Percentiles rank a stretch among this genome's conserved stretches.
These are phyloP conservation scores for Perca schrenkii DNA, from an alignment of 2,113 vertebrate species.

Conservation along the genomic window DNA sequence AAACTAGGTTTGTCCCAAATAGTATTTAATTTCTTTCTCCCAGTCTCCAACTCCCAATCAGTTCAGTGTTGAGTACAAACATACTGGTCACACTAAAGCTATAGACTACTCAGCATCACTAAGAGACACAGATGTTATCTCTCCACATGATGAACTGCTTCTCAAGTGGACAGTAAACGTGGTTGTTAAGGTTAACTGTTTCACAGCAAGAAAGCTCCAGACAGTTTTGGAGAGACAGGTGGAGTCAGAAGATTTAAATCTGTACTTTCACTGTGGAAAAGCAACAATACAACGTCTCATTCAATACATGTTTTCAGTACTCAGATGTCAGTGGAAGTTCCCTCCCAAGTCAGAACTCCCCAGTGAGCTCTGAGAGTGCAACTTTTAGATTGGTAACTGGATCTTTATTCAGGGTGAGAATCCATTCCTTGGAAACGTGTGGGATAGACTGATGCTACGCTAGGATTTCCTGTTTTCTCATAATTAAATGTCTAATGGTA, in stretches of 20 bases:
- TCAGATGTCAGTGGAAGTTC: constrained; percentile 75
- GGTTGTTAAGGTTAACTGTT: not conserved
- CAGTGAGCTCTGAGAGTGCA: constrained; percentile 4
- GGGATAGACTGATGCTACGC: constrained; percentile 8
- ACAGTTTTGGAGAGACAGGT: constrained; percentile 33
- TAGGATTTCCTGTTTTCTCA: constrained; percentile 24
- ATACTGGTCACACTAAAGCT: not conserved
- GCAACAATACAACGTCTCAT: constrained; percentile 48
- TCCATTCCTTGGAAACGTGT: constrained; percentile 36
- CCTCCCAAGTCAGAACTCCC: constrained; percentile 31
- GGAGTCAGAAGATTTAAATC: constrained; percentile 31
- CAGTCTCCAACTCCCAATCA: not conserved
- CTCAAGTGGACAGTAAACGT: constrained; percentile 22
- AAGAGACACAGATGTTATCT: not conserved
- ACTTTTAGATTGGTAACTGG: constrained; percentile 40
- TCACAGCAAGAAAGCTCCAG: not conserved
- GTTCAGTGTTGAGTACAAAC: not conserved
- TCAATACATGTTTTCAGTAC: constrained; percentile 29
- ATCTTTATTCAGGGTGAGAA: constrained; percentile 32
- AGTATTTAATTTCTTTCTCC: constrained; percentile 30
- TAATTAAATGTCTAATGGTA: constrained; percentile 7
- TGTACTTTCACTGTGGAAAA: constrained; percentile 15
- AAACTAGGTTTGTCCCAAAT: constrained; percentile 55
- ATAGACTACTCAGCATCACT: not conserved
- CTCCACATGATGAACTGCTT: constrained; percentile 17